Percentiles rank a stretch among this genome's conserved stretches.
Conservation (phyloP, 2,113 vertebrate genomes). For the Elachura formosa region DNA sequence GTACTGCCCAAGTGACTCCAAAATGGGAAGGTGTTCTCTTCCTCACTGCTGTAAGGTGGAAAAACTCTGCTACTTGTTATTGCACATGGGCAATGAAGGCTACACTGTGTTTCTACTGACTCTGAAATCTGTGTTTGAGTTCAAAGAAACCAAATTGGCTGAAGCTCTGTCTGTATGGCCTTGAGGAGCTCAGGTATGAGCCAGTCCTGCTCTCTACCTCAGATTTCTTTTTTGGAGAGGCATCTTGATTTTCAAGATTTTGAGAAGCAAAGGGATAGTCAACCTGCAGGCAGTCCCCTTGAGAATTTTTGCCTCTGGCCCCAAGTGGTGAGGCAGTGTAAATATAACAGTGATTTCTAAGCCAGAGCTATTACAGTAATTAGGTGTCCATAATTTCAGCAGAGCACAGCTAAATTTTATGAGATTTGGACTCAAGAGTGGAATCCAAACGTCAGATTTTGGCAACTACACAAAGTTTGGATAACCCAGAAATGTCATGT, state of each 20-base stretch:
- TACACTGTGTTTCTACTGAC: background rate
- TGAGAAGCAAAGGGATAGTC: background rate
- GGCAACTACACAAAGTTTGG: background rate
- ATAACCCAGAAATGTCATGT: background rate
- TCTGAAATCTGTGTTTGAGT: slow-evolving; percentile 1
- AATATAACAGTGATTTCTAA: background rate
- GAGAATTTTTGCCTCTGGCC: background rate
- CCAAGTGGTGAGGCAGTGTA: background rate
- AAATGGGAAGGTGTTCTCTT: background rate
- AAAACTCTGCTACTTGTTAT: background rate
- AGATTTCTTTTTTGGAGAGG: background rate
- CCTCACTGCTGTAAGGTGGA: background rate
- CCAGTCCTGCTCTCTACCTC: background rate
- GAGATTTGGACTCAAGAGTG: background rate
- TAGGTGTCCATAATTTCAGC: background rate
- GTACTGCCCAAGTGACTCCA: background rate
- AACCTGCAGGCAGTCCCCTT: background rate
- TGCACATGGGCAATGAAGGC: background rate
- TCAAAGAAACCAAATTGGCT: background rate
- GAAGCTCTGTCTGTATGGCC: background rate
- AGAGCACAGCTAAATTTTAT: background rate
- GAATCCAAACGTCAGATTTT: background rate
- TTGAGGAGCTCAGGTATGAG: background rate
- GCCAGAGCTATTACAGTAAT: background rate
- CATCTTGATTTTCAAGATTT: background rate